Evolutionary conservation across 2,888 invertebrate species (phyloP), one percentile per base, ranked within the genome.

Genomic region (Hemithea aestivaria): DNA sequence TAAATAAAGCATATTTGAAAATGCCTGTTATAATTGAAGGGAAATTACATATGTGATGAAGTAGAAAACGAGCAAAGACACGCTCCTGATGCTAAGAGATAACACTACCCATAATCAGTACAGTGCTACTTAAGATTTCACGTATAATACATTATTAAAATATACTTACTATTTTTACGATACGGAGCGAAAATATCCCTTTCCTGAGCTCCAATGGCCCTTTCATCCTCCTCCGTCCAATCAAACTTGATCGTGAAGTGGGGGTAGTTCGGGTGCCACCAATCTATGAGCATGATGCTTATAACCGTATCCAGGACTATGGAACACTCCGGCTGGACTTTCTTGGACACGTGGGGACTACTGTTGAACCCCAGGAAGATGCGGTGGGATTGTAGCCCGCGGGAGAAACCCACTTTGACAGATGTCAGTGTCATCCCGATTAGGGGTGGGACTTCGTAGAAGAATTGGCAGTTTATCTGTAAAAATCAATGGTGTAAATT

Each of bases 391-490:
- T 85, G 68, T 2, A 42, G 51, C 89, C 88, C 0, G 89, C 89
- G 27, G 0, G 90, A 87, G 6, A 91, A 70, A 1, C 75, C 80
- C 40, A 91, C 68, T 27, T 81, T 81, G 0, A 90, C 88, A 0
- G 87, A 87, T 27, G 88, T 87, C 21, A 92, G 62, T 0, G 88
- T 88, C 70, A 90, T 80, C 0, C 92, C 91, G 67, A 90, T 85
- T 2, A 91, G 77, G 2, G 89, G 87, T 0, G 90, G 90, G 4
- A 91, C 75, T 44, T 88, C 82, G 49, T 88, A 80, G 53, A 89
- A 89, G 45, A 82, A 79, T 50, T 80, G 68, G 53, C 90, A 91
- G 31, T 81, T 85, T 2, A 92, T 89, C 88, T 91, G 73, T 0
- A 76, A 74, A 12, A 9, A 8, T 8, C 5, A 10, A 10, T n/a